Evolutionary conservation across 2,888 invertebrate genomes (phyloP).

Genomic region (Drosophila mercatorum): DNA sequence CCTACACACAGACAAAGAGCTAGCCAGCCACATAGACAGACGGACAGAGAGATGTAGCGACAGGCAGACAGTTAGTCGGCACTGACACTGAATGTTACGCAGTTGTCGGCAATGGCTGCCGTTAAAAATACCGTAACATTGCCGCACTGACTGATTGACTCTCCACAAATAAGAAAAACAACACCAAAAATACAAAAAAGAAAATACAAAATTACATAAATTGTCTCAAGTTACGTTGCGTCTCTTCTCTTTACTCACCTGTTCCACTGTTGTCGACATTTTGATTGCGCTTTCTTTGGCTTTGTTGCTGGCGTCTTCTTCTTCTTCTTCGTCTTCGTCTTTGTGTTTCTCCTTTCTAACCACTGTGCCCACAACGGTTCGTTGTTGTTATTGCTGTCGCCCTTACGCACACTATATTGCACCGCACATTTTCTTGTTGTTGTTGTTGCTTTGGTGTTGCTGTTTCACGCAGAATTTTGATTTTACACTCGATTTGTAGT

Average conservation of each 20-base stretch:
- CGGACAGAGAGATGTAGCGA: conserved; percentile 13
- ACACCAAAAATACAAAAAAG: not conserved
- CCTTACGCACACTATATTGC: conserved; percentile 43
- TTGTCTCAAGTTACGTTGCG: conserved; percentile 20
- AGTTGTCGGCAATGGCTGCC: conserved; percentile 58
- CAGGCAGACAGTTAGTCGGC: conserved; percentile 35
- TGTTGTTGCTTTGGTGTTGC: conserved; percentile 33
- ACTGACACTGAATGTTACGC: conserved; percentile 76
- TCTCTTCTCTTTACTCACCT: conserved; percentile 58
- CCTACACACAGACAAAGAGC: conserved; percentile 41
- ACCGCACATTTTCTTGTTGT: conserved; percentile 47
- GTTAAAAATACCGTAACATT: conserved; percentile 62
- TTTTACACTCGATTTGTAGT: conserved; percentile 42
- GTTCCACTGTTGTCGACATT: conserved; percentile 75
- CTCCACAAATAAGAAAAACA: not conserved
- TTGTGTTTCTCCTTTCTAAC: conserved; percentile 7
- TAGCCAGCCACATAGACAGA: conserved; percentile 21
- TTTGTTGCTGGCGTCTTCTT: conserved; percentile 14
- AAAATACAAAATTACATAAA: conserved; percentile 55
- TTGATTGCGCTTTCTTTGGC: conserved; percentile 49
- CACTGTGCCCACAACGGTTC: conserved; percentile 42
- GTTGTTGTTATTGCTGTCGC: conserved; percentile 28
- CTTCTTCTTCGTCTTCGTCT: conserved; percentile 31
- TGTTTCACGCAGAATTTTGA: conserved; percentile 38
- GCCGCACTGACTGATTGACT: conserved; percentile 51